These are phyloP conservation scores for Neodiprion fabricii DNA, from an alignment of 1,140 invertebrate species.

Conservation along the genomic window DNA sequence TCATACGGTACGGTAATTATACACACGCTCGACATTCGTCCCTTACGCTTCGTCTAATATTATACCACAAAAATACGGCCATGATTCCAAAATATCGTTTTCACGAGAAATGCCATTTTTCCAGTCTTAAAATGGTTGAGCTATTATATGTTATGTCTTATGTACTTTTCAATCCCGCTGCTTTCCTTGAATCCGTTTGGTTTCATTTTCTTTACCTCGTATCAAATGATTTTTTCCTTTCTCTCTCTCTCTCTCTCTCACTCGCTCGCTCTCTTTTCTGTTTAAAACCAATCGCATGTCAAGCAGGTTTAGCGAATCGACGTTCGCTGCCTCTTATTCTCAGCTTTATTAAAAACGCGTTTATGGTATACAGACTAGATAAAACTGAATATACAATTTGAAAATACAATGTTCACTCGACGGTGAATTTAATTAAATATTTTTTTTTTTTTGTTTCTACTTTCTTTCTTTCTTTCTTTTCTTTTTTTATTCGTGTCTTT, in stretches of 20 bases:
- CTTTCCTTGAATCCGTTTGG: background rate
- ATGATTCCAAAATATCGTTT: conserved; percentile 32
- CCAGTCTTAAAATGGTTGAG: conserved; percentile 50
- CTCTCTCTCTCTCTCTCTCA: background rate
- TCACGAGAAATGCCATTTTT: conserved; percentile 16
- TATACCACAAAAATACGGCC: conserved; percentile 54
- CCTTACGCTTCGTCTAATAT: conserved; percentile 33
- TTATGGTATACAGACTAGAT: conserved; percentile 54
- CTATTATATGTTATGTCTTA: conserved; percentile 15
- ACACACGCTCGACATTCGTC: conserved; percentile 32
- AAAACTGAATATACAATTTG: conserved; percentile 48
- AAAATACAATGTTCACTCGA: conserved; percentile 34
- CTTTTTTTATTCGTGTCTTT: background rate
- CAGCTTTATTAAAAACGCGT: conserved; percentile 28
- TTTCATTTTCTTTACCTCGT: background rate
- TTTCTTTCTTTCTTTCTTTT: background rate
- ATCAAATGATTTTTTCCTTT: background rate
- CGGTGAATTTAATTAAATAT: background rate
- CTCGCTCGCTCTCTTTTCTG: background rate
- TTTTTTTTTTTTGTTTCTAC: background rate
- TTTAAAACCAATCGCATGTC: conserved; percentile 39
- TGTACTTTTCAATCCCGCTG: background rate
- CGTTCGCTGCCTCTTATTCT: conserved; percentile 28
- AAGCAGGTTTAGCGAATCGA: conserved; percentile 22
- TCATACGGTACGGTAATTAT: conserved; percentile 37